Base-by-base conservation (phyloP, 2,888 invertebrate species). In the Augiades crinisus region DNA sequence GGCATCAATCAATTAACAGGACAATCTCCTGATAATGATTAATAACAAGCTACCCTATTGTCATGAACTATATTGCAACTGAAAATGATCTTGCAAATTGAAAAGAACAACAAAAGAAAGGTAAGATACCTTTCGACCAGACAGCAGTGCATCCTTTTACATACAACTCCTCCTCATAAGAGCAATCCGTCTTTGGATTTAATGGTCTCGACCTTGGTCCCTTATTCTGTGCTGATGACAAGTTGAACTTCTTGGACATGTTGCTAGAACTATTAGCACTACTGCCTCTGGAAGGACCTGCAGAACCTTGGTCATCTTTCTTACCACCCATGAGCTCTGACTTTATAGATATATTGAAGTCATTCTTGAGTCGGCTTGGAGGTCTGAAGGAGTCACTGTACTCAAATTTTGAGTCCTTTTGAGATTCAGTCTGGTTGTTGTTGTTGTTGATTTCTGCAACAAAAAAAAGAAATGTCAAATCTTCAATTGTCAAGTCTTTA, bases 151-250 rank as follows among this genome's bases (percentile, higher is more conserved):
- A 93, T 1, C 95, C 96, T 65, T 93, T 94, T 1, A 96, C 92
- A 90, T 97, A 98, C 46, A 98, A 82, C 74, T 98, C 98, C 73
- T 98, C 97, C 78, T 97, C 97, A 72, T 92, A 91, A 67, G 80
- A 81, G 43, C 83, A 73, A 60, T 87, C 88, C 17, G 83, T 84
- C 63, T 84, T 84, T 30, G 76, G 79, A 65, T 88, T 81, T 21
- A 81, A 61, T 0, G 75, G 72, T 49, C 76, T 70, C 38, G 68
- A 62, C 43, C 64, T 78, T 0, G 62, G 58, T 22, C 56, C 63
- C 37, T 64, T 72, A 36, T 54, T 69, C 5, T 67, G 67, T 1
- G 68, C 65, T 1, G 66, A 66, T 50, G 64, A 72, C 4, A 87
- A 60, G 52, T 84, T 80, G 45, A 89, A 89, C 53, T 86, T 84